Conservation (phyloP, 92 coral and sea anemone genomes). For the Montipora capitata region DNA sequence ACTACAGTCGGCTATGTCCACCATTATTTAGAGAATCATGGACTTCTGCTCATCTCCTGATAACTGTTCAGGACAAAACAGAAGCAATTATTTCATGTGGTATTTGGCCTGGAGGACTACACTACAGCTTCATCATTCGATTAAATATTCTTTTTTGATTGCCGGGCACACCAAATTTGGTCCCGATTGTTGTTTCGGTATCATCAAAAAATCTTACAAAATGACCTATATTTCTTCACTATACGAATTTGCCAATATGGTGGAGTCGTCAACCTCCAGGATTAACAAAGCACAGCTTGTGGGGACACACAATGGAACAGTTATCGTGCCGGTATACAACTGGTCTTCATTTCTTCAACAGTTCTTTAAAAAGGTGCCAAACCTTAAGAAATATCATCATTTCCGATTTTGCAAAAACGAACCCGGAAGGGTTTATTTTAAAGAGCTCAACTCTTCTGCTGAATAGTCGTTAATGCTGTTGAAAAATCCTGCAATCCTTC, state of each 20-base stretch:
- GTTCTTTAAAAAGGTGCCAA: slow-evolving; percentile 34
- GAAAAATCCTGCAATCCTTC: slow-evolving; percentile 15
- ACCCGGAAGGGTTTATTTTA: slow-evolving; percentile 35
- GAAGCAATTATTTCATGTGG: slow-evolving; percentile 54
- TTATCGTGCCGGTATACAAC: slow-evolving; percentile 58
- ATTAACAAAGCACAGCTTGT: slow-evolving; percentile 63
- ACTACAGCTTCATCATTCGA: slow-evolving; percentile 24
- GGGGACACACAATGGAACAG: slow-evolving; percentile 59
- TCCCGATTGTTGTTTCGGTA: slow-evolving; percentile 56
- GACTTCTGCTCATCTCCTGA: slow-evolving; percentile 42
- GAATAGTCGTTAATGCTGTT: slow-evolving; percentile 20
- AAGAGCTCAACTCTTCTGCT: slow-evolving; percentile 14
- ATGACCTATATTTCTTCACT: slow-evolving; percentile 53
- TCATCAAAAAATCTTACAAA: slow-evolving; percentile 42
- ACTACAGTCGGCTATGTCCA: slow-evolving; percentile 56
- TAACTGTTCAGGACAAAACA: slow-evolving; percentile 59
- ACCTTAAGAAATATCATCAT: slow-evolving; percentile 23
- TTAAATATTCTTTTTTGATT: slow-evolving; percentile 52
- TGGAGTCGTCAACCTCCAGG: slow-evolving; percentile 36
- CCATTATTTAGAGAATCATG: not conserved
- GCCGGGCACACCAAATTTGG: slow-evolving; percentile 65
- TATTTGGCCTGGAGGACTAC: slow-evolving; percentile 63
- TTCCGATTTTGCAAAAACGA: slow-evolving; percentile 24
- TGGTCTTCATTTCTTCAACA: slow-evolving; percentile 47
- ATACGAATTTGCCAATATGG: slow-evolving; percentile 61